These are phyloP conservation scores for Syngnathus typhle DNA, from an alignment of 2,113 vertebrate genomes.

Conservation along the genomic window DNA sequence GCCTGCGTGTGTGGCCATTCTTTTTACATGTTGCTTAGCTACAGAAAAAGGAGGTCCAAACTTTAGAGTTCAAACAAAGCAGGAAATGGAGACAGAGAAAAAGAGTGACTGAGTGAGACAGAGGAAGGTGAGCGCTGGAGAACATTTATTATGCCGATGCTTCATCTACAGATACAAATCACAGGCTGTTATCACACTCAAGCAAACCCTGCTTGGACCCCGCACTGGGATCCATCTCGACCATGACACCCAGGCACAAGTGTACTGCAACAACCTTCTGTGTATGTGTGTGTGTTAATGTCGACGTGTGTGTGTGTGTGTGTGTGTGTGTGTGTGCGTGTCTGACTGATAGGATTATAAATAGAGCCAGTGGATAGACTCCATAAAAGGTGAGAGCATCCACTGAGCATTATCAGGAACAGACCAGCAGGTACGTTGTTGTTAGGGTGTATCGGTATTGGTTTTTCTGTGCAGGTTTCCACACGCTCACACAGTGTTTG, in stretches of 20 bases:
- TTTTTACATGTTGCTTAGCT: background rate
- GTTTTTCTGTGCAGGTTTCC: conserved; percentile 12
- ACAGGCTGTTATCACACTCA: conserved; percentile 65
- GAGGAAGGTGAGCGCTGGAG: conserved; percentile 51
- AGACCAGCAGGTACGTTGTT: conserved; percentile 31
- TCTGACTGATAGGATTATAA: conserved; percentile 63
- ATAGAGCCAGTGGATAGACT: conserved; percentile 47
- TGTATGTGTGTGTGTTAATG: conserved; percentile 13
- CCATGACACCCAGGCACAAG: conserved; percentile 25
- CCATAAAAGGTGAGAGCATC: conserved; percentile 61
- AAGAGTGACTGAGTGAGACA: conserved; percentile 29
- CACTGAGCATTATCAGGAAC: conserved; percentile 50
- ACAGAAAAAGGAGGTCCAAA: conserved; percentile 16
- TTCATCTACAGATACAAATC: conserved; percentile 73
- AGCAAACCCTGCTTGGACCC: conserved; percentile 60
- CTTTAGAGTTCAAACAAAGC: conserved; percentile 10
- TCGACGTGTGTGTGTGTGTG: conserved; percentile 19
- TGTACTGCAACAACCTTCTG: conserved; percentile 9
- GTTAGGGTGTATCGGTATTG: conserved; percentile 23
- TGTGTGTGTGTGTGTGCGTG: conserved; percentile 15
- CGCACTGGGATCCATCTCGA: conserved; percentile 62
- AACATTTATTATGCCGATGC: conserved; percentile 67
- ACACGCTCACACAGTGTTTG: background rate
- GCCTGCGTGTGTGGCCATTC: conserved; percentile 8
- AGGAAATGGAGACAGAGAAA: conserved; percentile 22